These are phyloP conservation scores for Machimus atricapillus DNA, from an alignment of 2,888 invertebrate genomes.

Conservation along the genomic window DNA sequence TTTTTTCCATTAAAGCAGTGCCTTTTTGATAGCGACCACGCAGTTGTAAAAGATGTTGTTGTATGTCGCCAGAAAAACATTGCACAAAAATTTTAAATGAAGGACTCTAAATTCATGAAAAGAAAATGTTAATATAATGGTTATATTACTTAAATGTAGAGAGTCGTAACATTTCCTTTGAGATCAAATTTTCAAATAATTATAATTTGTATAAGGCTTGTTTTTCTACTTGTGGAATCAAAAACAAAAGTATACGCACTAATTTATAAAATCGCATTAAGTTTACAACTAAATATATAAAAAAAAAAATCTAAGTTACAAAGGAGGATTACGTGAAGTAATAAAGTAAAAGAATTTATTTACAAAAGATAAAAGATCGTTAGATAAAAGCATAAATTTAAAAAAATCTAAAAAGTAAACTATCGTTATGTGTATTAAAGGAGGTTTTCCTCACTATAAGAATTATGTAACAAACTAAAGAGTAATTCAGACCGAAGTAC, in stretches of 20 bases:
- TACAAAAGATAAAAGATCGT: slow-evolving; percentile 19
- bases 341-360: slow-evolving; percentile 30
- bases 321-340: slow-evolving; percentile 3
- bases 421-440: slow-evolving; percentile 31
- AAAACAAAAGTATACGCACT: slow-evolving; percentile 35
- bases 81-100: background rate
- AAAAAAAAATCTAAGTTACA: background rate
- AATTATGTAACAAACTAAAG: slow-evolving; percentile 28
- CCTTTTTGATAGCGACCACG: background rate
- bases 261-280: slow-evolving; percentile 32
- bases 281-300: slow-evolving; percentile 1
- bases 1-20: background rate
- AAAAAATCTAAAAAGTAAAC: slow-evolving; percentile 4
- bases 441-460: slow-evolving; percentile 24
- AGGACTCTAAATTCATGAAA: background rate
- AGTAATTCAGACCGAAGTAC: slow-evolving; percentile 9
- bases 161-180: background rate
- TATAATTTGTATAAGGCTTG: background rate
- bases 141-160: background rate
- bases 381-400: slow-evolving; percentile 24
- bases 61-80: background rate
- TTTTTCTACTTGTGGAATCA: slow-evolving; percentile 8
- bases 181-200: background rate
- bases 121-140: background rate
- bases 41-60: background rate